phyloP scores from a whole-genome alignment of 2,113 vertebrate species.

The Burhinus oedicnemus region DNA sequence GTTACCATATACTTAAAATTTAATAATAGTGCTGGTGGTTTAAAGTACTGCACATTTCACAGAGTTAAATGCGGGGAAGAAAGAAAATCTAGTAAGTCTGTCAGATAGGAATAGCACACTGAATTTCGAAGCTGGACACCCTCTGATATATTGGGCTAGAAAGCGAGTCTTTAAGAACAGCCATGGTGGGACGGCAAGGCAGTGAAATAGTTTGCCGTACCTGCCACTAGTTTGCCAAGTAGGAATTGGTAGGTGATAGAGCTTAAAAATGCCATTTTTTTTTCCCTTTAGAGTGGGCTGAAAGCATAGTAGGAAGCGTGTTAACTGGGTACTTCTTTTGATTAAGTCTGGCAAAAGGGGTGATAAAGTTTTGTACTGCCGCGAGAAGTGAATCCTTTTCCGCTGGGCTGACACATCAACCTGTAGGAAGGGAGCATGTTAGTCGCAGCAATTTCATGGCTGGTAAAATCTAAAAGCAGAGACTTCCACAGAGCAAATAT shows the following conservation, averaged over 20 bases:
- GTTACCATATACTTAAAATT: background rate
- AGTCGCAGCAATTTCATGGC: background rate
- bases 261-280: background rate
- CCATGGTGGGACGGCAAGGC: background rate
- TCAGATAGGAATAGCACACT: background rate
- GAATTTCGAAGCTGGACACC: background rate
- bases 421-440: background rate
- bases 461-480: background rate
- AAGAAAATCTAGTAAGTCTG: background rate
- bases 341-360: background rate
- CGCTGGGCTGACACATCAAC: background rate
- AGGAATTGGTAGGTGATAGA: background rate
- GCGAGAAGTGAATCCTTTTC: background rate
- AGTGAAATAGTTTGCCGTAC: background rate
- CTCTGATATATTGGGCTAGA: background rate
- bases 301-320: background rate
- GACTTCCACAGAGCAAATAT: background rate
- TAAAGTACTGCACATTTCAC: background rate
- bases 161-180: background rate
- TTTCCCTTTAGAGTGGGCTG: background rate
- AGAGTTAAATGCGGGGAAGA: background rate
- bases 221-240: background rate
- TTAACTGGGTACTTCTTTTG: background rate
- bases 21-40: background rate
- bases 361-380: background rate